Conservation (phyloP, 35 echinoderm and acorn worm genomes). For the Amphiura filiformis region DNA sequence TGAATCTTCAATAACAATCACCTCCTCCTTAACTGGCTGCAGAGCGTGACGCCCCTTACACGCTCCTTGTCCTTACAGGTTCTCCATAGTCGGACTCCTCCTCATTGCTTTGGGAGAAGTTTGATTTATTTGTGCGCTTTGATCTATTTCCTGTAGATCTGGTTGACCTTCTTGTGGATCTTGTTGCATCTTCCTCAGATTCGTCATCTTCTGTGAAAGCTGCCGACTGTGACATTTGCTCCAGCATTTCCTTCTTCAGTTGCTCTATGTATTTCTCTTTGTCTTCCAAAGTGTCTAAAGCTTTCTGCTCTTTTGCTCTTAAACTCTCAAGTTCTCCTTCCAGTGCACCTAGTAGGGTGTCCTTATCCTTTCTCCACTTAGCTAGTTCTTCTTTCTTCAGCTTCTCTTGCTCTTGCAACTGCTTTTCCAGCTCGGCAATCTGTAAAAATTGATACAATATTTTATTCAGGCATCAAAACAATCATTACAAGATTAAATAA, state of each 20-base stretch:
- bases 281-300: not conserved
- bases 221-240: not conserved
- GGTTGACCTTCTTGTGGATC: not conserved
- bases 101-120: not conserved
- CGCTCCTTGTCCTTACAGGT: not conserved
- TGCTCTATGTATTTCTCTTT: constrained; percentile 29
- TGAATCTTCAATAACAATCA: not conserved
- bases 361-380: constrained; percentile 14
- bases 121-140: not conserved
- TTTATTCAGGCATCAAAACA: not conserved
- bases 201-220: constrained; percentile 8
- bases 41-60: not conserved
- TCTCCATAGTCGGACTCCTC: not conserved
- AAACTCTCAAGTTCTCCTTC: constrained; percentile 10
- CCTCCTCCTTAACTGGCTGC: not conserved
- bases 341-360: constrained; percentile 12
- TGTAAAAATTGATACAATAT: not conserved
- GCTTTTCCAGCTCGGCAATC: not conserved
- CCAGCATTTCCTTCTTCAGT: constrained; percentile 13
- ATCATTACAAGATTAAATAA: not conserved
- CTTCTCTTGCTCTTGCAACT: constrained; percentile 6
- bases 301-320: not conserved
- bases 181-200: not conserved
- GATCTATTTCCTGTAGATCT: not conserved
- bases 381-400: constrained; percentile 6